Conservation (phyloP, 2,113 vertebrate genomes). For the Lonchura striata region DNA sequence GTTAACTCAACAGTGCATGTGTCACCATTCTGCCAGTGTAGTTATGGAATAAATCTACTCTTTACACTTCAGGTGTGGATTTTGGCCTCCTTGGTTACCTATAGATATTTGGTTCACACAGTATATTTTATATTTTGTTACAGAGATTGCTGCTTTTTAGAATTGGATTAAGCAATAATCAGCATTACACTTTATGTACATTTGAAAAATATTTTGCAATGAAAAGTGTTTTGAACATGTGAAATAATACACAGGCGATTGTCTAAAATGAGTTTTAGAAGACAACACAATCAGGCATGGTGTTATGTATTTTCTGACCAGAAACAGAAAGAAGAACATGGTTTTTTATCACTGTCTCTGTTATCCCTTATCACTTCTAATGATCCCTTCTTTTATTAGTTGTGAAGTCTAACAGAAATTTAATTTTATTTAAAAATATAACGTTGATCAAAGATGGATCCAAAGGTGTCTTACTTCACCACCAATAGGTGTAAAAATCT, state of each 20-base stretch:
- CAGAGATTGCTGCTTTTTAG: background rate
- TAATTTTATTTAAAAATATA: background rate
- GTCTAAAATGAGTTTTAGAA: background rate
- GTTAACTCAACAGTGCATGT: background rate
- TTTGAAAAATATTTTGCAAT: background rate
- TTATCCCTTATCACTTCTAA: background rate
- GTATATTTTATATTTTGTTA: background rate
- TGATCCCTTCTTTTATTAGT: accelerated
- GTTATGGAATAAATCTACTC: background rate
- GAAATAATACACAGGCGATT: background rate
- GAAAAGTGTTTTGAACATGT: background rate
- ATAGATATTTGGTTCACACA: background rate
- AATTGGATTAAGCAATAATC: background rate
- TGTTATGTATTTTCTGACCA: background rate
- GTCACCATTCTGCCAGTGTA: background rate
- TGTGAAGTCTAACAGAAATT: background rate
- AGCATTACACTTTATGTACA: background rate
- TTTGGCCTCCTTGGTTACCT: background rate
- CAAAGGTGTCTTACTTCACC: background rate
- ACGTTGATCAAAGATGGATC: background rate
- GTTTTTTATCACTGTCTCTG: background rate
- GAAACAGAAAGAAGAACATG: background rate
- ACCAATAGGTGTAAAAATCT: background rate
- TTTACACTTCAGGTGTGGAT: background rate
- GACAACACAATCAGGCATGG: background rate